These are phyloP conservation scores for Drosophila diplacantha DNA, from an alignment of 2,888 invertebrate genomes.

Conservation along the genomic window DNA sequence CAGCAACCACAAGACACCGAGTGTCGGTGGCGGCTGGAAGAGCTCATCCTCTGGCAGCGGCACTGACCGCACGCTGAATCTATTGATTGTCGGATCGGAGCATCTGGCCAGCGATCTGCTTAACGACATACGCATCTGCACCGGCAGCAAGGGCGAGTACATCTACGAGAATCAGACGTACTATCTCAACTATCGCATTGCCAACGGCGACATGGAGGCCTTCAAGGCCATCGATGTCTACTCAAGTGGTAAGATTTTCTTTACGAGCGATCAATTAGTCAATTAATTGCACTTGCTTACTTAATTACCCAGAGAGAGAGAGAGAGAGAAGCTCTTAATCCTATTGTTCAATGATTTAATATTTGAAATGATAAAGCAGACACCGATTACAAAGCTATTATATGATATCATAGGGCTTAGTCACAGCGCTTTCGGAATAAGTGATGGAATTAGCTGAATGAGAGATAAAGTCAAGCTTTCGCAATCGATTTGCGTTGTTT, in stretches of 20 bases:
- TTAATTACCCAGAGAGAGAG: background rate
- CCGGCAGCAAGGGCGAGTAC: slow-evolving; percentile 90
- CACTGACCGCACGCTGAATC: slow-evolving; percentile 81
- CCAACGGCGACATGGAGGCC: slow-evolving; percentile 92
- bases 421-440: slow-evolving; percentile 5
- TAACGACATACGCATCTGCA: slow-evolving; percentile 90
- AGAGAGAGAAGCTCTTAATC: background rate
- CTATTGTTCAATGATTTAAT: slow-evolving; percentile 6
- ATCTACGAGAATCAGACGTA: slow-evolving; percentile 88
- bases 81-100: slow-evolving; percentile 91
- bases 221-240: slow-evolving; percentile 91
- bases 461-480: background rate
- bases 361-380: slow-evolving; percentile 1
- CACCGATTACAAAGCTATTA: background rate
- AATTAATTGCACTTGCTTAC: background rate
- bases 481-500: background rate
- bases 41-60: slow-evolving; percentile 51
- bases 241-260: slow-evolving; percentile 85
- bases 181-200: slow-evolving; percentile 89
- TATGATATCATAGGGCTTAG: slow-evolving; percentile 20
- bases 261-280: background rate
- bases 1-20: slow-evolving; percentile 80
- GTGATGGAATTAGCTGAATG: background rate
- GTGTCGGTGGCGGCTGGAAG: slow-evolving; percentile 49
- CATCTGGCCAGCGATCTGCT: slow-evolving; percentile 92